Evolutionary conservation across 1,140 invertebrate genomes (phyloP).

Genomic region (Brachionus sp.): DNA sequence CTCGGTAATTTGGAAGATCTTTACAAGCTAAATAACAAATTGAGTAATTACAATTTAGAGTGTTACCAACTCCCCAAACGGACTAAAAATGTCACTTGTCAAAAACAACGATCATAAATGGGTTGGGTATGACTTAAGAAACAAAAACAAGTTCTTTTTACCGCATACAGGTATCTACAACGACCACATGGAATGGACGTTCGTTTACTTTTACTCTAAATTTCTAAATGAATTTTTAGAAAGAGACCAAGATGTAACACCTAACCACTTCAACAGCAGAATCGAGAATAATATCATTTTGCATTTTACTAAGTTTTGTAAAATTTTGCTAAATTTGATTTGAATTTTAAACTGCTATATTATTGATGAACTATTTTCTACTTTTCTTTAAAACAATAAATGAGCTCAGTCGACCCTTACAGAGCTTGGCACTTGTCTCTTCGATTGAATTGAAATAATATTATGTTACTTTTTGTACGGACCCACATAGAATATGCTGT

Average conservation of each 20-base stretch:
- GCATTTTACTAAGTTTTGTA: too few species aligned
- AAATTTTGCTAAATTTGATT: conserved; percentile 25
- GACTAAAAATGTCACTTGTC: neutral
- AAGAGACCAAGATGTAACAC: neutral
- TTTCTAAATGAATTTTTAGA: neutral
- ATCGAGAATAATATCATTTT: conserved; percentile 7
- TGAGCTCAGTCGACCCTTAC: too few species aligned
- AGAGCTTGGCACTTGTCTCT: too few species aligned
- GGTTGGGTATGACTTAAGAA: neutral
- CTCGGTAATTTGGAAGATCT: conserved; percentile 22
- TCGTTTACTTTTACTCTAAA: neutral
- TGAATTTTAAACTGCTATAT: neutral
- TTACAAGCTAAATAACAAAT: neutral
- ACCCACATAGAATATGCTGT: too few species aligned
- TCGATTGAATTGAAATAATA: too few species aligned
- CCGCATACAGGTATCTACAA: neutral
- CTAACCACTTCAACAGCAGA: neutral
- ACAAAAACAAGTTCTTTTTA: conserved; percentile 11
- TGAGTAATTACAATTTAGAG: neutral
- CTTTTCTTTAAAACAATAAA: too few species aligned
- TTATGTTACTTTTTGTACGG: too few species aligned
- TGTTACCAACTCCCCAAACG: neutral
- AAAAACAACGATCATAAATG: neutral
- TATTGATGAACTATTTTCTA: too few species aligned
- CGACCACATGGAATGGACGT: neutral